Evolutionary conservation across 2,888 invertebrate species (phyloP).

Genomic region (Leptinotarsa rubiginosa): DNA sequence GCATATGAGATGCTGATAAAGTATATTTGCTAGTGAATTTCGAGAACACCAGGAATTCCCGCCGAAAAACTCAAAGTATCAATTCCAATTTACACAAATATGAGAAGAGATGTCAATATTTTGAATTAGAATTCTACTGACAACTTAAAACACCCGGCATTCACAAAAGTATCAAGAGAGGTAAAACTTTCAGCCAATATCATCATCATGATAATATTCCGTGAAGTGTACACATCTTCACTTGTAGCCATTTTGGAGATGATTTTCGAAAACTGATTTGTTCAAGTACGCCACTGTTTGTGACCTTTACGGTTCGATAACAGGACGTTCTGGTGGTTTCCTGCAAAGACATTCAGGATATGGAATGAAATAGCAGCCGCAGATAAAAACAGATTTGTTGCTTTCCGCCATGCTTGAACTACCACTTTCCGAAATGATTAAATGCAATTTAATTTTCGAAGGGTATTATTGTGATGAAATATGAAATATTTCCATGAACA

Average conservation of each 20-base stretch:
- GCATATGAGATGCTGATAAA: too few species aligned
- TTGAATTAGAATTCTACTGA: too few species aligned
- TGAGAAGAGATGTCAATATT: too few species aligned
- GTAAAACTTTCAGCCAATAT: too few species aligned
- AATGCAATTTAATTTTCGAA: conserved; percentile 2
- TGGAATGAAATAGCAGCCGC: not conserved
- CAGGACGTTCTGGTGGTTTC: not conserved
- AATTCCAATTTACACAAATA: too few species aligned
- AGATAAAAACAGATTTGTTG: conserved; percentile 16
- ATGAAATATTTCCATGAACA: not conserved
- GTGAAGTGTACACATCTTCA: too few species aligned
- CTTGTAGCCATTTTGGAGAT: not conserved
- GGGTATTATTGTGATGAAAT: not conserved
- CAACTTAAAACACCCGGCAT: too few species aligned
- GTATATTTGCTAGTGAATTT: too few species aligned
- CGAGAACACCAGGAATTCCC: too few species aligned
- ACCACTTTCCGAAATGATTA: not conserved
- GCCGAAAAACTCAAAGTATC: too few species aligned
- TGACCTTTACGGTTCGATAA: not conserved
- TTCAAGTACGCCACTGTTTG: not conserved
- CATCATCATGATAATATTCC: too few species aligned
- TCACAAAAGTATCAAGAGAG: too few species aligned
- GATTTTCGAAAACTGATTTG: not conserved
- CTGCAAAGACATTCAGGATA: conserved; percentile 14
- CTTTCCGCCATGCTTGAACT: not conserved